Evolutionary conservation across 2,797 vertebrate species (phyloP).

Genomic region (Bryconaethiops microstoma): DNA sequence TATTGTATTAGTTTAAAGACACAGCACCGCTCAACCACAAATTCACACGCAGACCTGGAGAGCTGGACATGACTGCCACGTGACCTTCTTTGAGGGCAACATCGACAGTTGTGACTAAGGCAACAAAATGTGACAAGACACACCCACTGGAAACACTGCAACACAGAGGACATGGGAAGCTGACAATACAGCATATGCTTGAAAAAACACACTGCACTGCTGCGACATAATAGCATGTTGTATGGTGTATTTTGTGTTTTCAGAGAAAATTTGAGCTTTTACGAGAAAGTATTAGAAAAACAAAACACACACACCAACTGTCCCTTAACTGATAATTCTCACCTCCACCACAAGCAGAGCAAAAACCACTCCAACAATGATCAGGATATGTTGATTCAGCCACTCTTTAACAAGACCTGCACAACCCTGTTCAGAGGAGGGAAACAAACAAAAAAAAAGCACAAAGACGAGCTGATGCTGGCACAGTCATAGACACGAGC

Average conservation of each 20-base stretch:
- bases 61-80: slow-evolving; percentile 59
- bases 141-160: slow-evolving; percentile 60
- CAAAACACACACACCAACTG: background rate
- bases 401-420: background rate
- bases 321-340: slow-evolving; percentile 28
- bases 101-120: slow-evolving; percentile 47
- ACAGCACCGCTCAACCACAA: slow-evolving; percentile 31
- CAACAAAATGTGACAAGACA: slow-evolving; percentile 56
- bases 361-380: slow-evolving; percentile 44
- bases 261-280: background rate
- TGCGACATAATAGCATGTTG: background rate
- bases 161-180: slow-evolving; percentile 21
- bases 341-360: slow-evolving; percentile 58
- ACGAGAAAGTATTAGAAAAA: background rate
- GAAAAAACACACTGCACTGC: background rate
- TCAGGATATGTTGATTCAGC: slow-evolving; percentile 24
- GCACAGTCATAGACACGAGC: background rate
- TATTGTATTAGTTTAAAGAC: slow-evolving; percentile 23
- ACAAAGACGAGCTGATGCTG: background rate
- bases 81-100: slow-evolving; percentile 50
- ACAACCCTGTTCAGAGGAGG: slow-evolving; percentile 49
- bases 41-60: slow-evolving; percentile 58
- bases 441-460: background rate
- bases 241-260: background rate
- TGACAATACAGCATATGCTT: background rate